Percentiles rank a stretch among this genome's conserved stretches.
These are phyloP conservation scores for Muschampia plurimacula DNA, from an alignment of 2,888 invertebrate species.

Conservation along the genomic window DNA sequence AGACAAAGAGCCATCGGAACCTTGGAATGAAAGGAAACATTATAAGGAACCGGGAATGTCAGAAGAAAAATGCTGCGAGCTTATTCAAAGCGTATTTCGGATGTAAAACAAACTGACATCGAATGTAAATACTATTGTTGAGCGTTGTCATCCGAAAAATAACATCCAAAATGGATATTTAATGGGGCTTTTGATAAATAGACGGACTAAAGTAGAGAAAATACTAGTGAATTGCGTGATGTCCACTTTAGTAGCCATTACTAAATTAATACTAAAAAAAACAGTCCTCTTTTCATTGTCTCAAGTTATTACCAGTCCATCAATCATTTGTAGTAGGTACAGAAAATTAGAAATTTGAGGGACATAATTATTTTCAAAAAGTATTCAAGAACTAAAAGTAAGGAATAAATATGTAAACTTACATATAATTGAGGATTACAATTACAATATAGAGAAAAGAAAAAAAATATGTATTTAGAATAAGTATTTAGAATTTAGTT, in stretches of 20 bases:
- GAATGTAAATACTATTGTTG: constrained; percentile 85
- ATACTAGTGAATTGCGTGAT: constrained; percentile 50
- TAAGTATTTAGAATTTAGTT: too few species aligned
- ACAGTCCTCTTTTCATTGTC: not conserved
- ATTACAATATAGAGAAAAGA: too few species aligned
- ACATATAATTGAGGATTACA: too few species aligned
- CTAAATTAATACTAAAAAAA: not conserved
- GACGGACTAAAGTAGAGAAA: constrained; percentile 55
- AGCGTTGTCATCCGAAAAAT: constrained; percentile 78
- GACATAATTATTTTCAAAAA: too few species aligned
- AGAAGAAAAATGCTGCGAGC: constrained; percentile 78
- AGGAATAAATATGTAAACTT: too few species aligned
- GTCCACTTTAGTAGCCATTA: constrained; percentile 17
- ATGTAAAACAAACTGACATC: constrained; percentile 85
- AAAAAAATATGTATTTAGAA: too few species aligned
- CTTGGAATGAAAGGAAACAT: constrained; percentile 79
- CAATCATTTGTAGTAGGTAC: not conserved
- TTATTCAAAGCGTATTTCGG: constrained; percentile 79
- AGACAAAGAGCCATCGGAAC: constrained; percentile 75
- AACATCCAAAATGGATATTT: constrained; percentile 77
- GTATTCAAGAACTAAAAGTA: too few species aligned
- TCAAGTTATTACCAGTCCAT: not conserved
- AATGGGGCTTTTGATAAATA: constrained; percentile 73
- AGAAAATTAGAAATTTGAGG: not conserved
- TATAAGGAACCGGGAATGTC: constrained; percentile 73